These are phyloP conservation scores for Branchellion lobata DNA, from an alignment of 2,888 invertebrate genomes.

Conservation along the genomic window DNA sequence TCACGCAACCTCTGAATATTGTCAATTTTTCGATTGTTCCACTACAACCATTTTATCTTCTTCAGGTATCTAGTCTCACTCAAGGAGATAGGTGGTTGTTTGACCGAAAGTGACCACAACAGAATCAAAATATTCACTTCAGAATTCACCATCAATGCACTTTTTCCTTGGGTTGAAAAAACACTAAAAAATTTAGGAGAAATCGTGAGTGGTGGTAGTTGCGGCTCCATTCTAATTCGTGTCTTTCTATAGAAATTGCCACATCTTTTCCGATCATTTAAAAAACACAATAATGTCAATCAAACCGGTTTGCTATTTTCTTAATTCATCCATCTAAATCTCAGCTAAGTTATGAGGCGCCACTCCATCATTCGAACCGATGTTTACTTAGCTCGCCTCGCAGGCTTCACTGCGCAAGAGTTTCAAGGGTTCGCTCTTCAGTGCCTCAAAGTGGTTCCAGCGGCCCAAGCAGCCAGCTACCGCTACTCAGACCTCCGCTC, in stretches of 20 bases:
- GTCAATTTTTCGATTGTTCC: too few relatives aligned
- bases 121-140: slow-evolving; percentile 79
- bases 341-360: too few relatives aligned
- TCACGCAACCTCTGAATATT: too few relatives aligned
- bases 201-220: slow-evolving; percentile 57
- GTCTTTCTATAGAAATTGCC: too few relatives aligned
- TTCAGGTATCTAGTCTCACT: slow-evolving; percentile 36
- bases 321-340: slow-evolving; percentile 17
- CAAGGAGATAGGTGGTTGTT: slow-evolving; percentile 65
- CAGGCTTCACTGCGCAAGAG: slow-evolving; percentile 72
- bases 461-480: slow-evolving; percentile 76
- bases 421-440: slow-evolving; percentile 85
- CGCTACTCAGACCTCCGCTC: slow-evolving; percentile 42
- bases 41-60: neutral
- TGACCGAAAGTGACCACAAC: slow-evolving; percentile 81
- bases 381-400: too few relatives aligned
- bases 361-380: too few relatives aligned
- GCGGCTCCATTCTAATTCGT: too few relatives aligned
- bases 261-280: too few relatives aligned
- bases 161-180: slow-evolving; percentile 87
- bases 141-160: slow-evolving; percentile 80
- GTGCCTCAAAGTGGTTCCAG: slow-evolving; percentile 93
- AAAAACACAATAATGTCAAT: too few relatives aligned
- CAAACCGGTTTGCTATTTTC: neutral
- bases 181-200: slow-evolving; percentile 72